phyloP scores from a whole-genome alignment of 2,113 vertebrate genomes.

The Odontophorus gujanensis region DNA sequence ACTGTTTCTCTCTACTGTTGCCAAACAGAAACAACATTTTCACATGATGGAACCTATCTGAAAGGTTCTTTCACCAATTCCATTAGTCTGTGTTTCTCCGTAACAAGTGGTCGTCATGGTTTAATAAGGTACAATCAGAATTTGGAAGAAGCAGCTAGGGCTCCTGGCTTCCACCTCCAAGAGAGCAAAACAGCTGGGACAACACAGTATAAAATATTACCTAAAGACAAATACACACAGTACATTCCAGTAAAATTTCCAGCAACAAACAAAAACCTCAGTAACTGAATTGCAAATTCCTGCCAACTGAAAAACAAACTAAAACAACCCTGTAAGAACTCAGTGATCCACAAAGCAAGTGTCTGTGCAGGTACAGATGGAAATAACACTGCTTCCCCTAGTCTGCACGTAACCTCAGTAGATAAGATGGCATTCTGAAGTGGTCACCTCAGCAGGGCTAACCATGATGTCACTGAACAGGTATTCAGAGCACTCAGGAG shows the following conservation, averaged over 20 bases:
- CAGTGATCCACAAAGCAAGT: neutral
- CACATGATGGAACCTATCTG: neutral
- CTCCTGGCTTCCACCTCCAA: neutral
- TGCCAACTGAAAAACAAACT: neutral
- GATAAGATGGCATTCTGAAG: neutral
- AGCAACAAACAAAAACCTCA: neutral
- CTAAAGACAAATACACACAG: neutral
- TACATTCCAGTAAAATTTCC: neutral
- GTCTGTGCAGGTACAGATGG: neutral
- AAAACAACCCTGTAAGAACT: neutral
- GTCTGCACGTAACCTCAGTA: neutral
- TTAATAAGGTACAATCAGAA: neutral
- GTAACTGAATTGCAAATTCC: neutral
- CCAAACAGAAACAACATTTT: neutral
- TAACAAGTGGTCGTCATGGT: neutral
- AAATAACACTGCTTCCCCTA: neutral
- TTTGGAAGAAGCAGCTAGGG: neutral
- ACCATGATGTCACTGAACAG: rapidly evolving
- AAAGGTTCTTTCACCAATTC: neutral
- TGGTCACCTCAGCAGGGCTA: neutral
- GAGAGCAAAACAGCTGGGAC: neutral
- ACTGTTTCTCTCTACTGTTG: neutral
- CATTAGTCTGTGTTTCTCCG: neutral
- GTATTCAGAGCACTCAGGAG: neutral
- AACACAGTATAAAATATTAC: neutral